Percentiles rank a stretch among this genome's conserved stretches.
phyloP scores from a whole-genome alignment of 2,113 vertebrate genomes.

The Melanerpes formicivorus region DNA sequence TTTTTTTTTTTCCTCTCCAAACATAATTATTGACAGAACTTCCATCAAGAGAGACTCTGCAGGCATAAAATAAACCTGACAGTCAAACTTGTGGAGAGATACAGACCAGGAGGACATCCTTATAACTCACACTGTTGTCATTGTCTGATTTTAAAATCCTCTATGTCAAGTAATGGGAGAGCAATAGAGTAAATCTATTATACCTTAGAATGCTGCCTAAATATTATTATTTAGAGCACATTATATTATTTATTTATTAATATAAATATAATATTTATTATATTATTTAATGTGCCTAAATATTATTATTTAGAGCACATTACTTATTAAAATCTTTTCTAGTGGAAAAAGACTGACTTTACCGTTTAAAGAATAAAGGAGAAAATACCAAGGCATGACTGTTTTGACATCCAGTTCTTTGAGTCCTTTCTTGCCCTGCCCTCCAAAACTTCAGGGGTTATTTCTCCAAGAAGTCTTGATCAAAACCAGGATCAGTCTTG shows the following conservation, averaged over 20 bases:
- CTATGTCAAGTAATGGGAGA: neutral
- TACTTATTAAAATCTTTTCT: neutral
- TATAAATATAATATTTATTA: too few relatives aligned
- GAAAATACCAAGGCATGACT: neutral
- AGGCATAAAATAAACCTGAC: neutral
- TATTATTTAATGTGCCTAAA: too few relatives aligned
- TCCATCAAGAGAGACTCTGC: neutral
- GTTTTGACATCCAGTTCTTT: neutral
- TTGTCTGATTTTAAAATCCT: slow-evolving; percentile 3
- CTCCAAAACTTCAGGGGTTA: neutral
- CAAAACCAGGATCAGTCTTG: neutral
- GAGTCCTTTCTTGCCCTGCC: neutral
- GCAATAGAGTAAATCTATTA: neutral
- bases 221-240: neutral
- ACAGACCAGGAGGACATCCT: neutral
- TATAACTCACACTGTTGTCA: neutral
- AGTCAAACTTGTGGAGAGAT: neutral
- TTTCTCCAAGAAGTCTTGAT: neutral
- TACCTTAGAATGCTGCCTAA: neutral
- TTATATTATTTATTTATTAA: neutral
- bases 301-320: neutral
- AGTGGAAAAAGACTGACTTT: neutral
- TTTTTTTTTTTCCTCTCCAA: neutral
- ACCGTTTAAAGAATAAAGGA: neutral
- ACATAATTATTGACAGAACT: neutral